A percentile compares a stretch with the other conserved stretches of the same genome.
phyloP scores from a whole-genome alignment of 2,797 vertebrate species.

The Adrianichthys oophorus region DNA sequence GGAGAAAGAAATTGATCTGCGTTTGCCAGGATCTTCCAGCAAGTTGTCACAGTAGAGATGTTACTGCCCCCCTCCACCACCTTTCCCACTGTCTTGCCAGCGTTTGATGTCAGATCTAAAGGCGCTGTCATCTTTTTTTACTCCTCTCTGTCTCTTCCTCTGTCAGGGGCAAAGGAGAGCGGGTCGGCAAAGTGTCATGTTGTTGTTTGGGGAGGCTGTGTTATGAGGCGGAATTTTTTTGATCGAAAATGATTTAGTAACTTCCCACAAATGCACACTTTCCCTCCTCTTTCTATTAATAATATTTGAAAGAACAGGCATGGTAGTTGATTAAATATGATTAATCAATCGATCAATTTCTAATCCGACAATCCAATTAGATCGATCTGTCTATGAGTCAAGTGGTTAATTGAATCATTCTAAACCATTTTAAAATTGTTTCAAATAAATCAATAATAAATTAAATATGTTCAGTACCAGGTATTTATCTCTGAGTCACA shows the following conservation, averaged over 20 bases:
- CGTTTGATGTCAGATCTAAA: constrained; percentile 79
- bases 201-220: constrained; percentile 74
- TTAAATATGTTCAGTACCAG: too few species aligned
- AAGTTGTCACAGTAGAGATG: constrained; percentile 72
- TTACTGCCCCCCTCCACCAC: constrained; percentile 44
- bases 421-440: too few species aligned
- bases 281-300: too few species aligned
- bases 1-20: constrained; percentile 45
- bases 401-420: too few species aligned
- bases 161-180: constrained; percentile 59
- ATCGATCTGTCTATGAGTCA: too few species aligned
- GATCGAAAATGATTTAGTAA: constrained; percentile 55
- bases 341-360: too few species aligned
- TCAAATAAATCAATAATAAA: too few species aligned
- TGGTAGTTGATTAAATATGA: too few species aligned
- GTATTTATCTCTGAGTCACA: too few species aligned
- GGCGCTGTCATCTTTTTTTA: constrained; percentile 68
- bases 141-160: constrained; percentile 35
- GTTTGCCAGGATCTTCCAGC: constrained; percentile 67
- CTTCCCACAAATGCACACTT: constrained; percentile 49
- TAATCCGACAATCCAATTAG: too few species aligned
- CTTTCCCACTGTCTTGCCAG: constrained; percentile 56
- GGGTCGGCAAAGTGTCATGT: constrained; percentile 71
- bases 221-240: constrained; percentile 74
- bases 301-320: too few species aligned